phyloP scores from a whole-genome alignment of 2,113 vertebrate genomes.

The Spheniscus mendiculus region DNA sequence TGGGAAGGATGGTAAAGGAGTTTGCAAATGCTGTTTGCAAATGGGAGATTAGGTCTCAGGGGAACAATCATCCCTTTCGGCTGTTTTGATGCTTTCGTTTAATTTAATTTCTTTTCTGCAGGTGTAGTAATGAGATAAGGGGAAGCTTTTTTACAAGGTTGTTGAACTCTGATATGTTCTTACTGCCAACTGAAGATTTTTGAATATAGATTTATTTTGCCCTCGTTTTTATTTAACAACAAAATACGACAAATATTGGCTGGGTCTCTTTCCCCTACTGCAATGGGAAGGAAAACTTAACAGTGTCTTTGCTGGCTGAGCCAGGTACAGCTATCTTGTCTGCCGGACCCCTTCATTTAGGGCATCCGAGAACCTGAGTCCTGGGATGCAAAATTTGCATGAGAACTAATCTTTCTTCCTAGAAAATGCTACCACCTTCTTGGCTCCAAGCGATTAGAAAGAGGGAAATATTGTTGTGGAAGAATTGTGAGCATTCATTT shows the following conservation, averaged over 20 bases:
- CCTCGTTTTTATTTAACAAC: neutral
- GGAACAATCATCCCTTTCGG: conserved; percentile 60
- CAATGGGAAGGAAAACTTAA: neutral
- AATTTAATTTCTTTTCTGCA: conserved; percentile 70
- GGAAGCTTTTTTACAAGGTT: conserved; percentile 64
- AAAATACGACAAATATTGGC: neutral
- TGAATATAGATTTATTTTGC: conserved; percentile 63
- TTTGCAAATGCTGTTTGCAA: conserved; percentile 72
- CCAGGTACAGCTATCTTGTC: neutral
- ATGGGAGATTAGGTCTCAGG: conserved; percentile 73
- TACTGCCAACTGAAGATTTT: conserved; percentile 52
- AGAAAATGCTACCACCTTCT: neutral
- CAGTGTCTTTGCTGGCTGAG: neutral
- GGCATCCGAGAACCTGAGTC: neutral
- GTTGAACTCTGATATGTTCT: conserved; percentile 54
- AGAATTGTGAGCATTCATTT: neutral
- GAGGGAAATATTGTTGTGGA: neutral
- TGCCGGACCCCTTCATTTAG: neutral
- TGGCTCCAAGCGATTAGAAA: neutral
- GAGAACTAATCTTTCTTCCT: neutral
- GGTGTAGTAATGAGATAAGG: conserved; percentile 74
- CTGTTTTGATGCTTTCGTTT: conserved; percentile 62
- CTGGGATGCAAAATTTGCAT: neutral
- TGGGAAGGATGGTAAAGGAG: conserved; percentile 64
- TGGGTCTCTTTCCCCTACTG: neutral